Evolutionary conservation across 2,888 invertebrate species (phyloP).

Genomic region (Dynastes grantii): DNA sequence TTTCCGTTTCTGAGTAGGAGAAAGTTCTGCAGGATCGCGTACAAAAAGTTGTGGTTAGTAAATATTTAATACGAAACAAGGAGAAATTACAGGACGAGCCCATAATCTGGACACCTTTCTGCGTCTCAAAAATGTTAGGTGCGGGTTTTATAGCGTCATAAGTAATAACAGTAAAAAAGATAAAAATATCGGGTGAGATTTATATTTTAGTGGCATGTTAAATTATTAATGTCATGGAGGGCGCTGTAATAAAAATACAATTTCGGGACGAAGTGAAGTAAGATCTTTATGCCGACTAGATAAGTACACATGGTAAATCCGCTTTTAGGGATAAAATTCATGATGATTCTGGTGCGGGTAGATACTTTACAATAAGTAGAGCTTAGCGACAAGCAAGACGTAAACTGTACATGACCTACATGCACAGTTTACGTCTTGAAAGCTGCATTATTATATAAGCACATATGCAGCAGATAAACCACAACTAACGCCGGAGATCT

Average conservation of each 20-base stretch:
- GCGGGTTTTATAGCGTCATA: slow-evolving; percentile 40
- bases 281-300: slow-evolving; percentile 21
- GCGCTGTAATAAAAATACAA: slow-evolving; percentile 43
- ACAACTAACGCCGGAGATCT: too few relatives aligned
- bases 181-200: slow-evolving; percentile 43
- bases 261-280: slow-evolving; percentile 32
- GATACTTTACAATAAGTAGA: neutral
- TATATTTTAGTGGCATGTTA: slow-evolving; percentile 42
- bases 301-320: slow-evolving; percentile 17
- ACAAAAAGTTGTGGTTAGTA: neutral
- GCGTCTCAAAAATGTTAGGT: slow-evolving; percentile 32
- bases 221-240: slow-evolving; percentile 37
- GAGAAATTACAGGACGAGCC: slow-evolving; percentile 19
- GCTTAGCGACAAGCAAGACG: neutral
- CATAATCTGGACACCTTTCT: slow-evolving; percentile 43
- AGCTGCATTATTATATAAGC: too few relatives aligned
- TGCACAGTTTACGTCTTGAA: too few relatives aligned
- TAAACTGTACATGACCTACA: neutral
- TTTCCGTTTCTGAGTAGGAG: neutral
- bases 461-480: too few relatives aligned
- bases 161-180: slow-evolving; percentile 49
- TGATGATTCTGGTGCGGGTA: neutral
- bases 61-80: slow-evolving; percentile 29
- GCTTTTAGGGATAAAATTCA: neutral
- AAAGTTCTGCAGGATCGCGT: neutral